phyloP scores from a whole-genome alignment of 2,113 vertebrate genomes.

The Melanerpes aurifrons region DNA sequence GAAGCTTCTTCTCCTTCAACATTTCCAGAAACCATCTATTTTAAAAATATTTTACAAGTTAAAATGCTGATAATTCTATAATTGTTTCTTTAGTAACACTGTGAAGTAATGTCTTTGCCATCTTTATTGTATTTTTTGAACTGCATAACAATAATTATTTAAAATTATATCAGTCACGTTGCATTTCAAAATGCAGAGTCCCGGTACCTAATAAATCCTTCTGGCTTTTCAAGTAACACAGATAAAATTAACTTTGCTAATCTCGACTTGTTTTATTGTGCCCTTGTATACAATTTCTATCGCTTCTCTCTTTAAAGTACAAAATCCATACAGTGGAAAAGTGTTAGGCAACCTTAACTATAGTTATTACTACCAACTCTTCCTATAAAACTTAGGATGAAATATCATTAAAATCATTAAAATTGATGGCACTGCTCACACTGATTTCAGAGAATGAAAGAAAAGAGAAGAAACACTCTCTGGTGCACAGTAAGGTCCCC shows the following conservation, averaged over 20 bases:
- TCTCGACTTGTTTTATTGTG: conserved; percentile 71
- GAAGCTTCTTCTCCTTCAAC: conserved; percentile 47
- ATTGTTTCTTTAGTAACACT: conserved; percentile 68
- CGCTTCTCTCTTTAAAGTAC: conserved; percentile 1
- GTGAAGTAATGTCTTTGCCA: conserved; percentile 65
- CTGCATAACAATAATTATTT: conserved; percentile 73
- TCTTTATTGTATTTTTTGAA: conserved; percentile 67
- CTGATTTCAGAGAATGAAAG: conserved; percentile 27
- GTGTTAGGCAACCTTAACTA: conserved; percentile 57
- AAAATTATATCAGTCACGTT: conserved; percentile 63
- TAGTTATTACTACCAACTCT: conserved; percentile 33
- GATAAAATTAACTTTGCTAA: conserved; percentile 62
- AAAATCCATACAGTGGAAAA: conserved; percentile 14
- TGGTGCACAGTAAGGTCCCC: not conserved
- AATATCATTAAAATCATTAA: conserved; percentile 41
- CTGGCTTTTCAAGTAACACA: conserved; percentile 45
- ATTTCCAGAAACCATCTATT: conserved; percentile 67
- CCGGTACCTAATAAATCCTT: conserved; percentile 65
- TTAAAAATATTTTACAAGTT: conserved; percentile 69
- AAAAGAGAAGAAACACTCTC: not conserved
- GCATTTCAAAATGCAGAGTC: conserved; percentile 42
- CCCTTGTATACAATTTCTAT: conserved; percentile 13
- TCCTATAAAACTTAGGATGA: conserved; percentile 33
- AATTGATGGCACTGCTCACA: conserved; percentile 31
- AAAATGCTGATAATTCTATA: conserved; percentile 73